Base-by-base conservation (phyloP, 2,888 invertebrate species). In the Neelides folsomi region DNA sequence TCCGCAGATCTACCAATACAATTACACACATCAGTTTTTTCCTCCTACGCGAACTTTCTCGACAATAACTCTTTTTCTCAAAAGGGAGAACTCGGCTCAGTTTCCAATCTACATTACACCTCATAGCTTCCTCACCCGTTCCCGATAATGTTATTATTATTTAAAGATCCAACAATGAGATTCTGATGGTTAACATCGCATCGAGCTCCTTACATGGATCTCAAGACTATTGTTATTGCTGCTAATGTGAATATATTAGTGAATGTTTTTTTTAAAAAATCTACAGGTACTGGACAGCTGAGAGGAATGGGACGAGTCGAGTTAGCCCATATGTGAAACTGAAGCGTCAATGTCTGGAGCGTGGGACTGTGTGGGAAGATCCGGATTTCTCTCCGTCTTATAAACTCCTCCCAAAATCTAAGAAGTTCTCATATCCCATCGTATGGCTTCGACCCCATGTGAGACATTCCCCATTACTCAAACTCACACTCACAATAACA, bases 371-470 rank as follows among this genome's bases (percentile, higher is more conserved):
- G 16, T 80, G 76, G 70, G 79, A 78, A 67, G 81, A 81, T 69
- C 71, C 75, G 0, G 78, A 78, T 62, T 80, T 80, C 69, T 76
- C 75, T 12, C 73, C 78, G 2, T 69, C 71, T 15, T 71, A 75
- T 44, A 72, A 74, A 65, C 71, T 80, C 36, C 76, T 72, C 47
- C 67, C 74, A 72, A 65, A 75, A 73, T 69, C 76, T 74, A 69
- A 78, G 63, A 73, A 76, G 13, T 68, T 74, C n/a, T 66, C 75
- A 13, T 73, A 73, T 57, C 76, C 76, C 7, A 73, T 79, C 58
- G 73, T 75, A 40, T 82, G 81, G 82, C 74, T 77, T 74, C 70
- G 82, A 59, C 81, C 81, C 12, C 79, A 79, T 66, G 81, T 81
- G 69, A 76, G 79, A 75, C 13, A 10, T 45, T 39, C 19, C 27